These are phyloP conservation scores for Bombus fervidus DNA, from an alignment of 1,140 invertebrate species.

Conservation along the genomic window DNA sequence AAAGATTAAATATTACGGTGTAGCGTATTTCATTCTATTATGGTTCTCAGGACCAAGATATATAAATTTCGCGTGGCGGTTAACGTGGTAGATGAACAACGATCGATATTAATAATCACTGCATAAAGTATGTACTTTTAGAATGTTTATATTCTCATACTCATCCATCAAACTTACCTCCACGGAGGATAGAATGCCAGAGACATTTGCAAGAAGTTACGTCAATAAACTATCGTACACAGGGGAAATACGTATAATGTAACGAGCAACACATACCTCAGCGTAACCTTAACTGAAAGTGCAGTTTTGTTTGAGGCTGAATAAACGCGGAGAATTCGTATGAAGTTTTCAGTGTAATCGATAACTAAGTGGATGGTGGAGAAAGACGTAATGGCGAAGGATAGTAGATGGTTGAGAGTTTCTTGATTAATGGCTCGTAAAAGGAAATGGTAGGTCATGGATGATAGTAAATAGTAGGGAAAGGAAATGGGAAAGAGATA, in stretches of 20 bases:
- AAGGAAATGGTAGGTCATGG: conserved; percentile 27
- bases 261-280: neutral
- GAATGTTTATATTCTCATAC: neutral
- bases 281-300: neutral
- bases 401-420: conserved; percentile 16
- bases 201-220: neutral
- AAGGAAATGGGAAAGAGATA: conserved; percentile 4
- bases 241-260: neutral
- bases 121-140: neutral
- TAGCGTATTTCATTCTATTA: too few relatives aligned
- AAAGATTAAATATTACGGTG: too few relatives aligned
- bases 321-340: neutral
- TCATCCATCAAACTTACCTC: neutral
- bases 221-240: neutral
- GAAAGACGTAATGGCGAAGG: neutral
- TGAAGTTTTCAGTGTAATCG: neutral
- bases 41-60: too few relatives aligned
- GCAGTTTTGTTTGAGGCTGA: neutral
- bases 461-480: conserved; percentile 9
- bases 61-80: too few relatives aligned
- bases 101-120: neutral
- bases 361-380: neutral
- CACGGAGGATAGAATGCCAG: neutral
- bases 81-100: too few relatives aligned
- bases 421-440: conserved; percentile 24